A percentile compares a stretch with the other conserved stretches of the same genome.
phyloP scores from a whole-genome alignment of 2,888 invertebrate species.

The Stenchaetothrips biformis region DNA sequence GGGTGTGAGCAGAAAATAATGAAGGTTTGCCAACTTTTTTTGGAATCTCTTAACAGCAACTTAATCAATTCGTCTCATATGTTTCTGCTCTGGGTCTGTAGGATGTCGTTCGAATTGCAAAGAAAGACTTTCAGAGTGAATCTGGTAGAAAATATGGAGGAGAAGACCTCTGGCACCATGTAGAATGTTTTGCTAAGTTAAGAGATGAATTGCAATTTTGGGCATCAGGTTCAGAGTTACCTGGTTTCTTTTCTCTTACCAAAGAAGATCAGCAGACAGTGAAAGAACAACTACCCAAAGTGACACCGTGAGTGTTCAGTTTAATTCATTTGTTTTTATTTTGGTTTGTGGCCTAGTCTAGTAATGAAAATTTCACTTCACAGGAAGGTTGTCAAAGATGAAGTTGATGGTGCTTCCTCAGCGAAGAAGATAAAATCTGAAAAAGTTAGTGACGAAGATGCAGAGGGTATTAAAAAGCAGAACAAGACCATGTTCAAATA shows the following conservation, averaged over 20 bases:
- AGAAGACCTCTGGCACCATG: constrained; percentile 83
- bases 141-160: constrained; percentile 77
- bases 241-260: constrained; percentile 67
- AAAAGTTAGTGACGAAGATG: constrained; percentile 52
- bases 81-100: constrained; percentile 43
- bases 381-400: constrained; percentile 46
- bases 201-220: constrained; percentile 69
- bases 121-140: constrained; percentile 78
- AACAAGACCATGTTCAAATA: constrained; percentile 63
- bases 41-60: background rate
- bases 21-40: constrained; percentile 54
- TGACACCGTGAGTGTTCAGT: constrained; percentile 39
- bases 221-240: constrained; percentile 64
- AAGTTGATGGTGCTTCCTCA: constrained; percentile 52
- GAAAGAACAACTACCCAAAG: constrained; percentile 61
- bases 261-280: constrained; percentile 66
- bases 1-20: constrained; percentile 81
- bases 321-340: constrained; percentile 22
- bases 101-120: constrained; percentile 70
- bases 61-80: constrained; percentile 17
- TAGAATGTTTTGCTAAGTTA: constrained; percentile 79
- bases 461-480: constrained; percentile 64
- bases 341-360: background rate
- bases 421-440: constrained; percentile 67
- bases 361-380: constrained; percentile 32